A percentile compares a stretch with the other conserved stretches of the same genome.
phyloP scores from a whole-genome alignment of 2,888 invertebrate species.

The Perdita meconis region DNA sequence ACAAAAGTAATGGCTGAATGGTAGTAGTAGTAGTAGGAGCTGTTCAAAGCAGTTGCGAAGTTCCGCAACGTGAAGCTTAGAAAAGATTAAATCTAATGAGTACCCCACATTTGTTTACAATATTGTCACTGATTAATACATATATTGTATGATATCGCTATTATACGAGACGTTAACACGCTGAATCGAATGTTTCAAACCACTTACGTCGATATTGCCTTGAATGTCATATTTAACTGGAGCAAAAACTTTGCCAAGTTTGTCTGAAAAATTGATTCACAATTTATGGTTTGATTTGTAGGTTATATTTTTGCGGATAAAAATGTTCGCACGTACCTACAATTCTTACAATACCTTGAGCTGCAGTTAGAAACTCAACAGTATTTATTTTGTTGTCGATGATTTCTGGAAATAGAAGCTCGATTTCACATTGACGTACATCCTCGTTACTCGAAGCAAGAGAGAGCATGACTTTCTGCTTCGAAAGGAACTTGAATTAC shows the following conservation, averaged over 20 bases:
- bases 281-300: neutral
- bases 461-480: slow-evolving; percentile 21
- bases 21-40: too few species aligned
- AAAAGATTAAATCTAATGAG: too few species aligned
- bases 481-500: neutral
- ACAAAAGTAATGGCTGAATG: too few species aligned
- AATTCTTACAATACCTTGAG: slow-evolving; percentile 87
- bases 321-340: slow-evolving; percentile 86
- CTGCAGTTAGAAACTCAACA: slow-evolving; percentile 87
- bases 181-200: neutral
- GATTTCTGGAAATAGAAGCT: slow-evolving; percentile 85
- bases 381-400: slow-evolving; percentile 87
- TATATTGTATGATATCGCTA: too few species aligned
- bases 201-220: slow-evolving; percentile 90
- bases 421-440: slow-evolving; percentile 59
- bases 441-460: slow-evolving; percentile 17
- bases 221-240: slow-evolving; percentile 91
- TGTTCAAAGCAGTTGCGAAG: too few species aligned
- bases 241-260: slow-evolving; percentile 90
- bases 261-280: slow-evolving; percentile 85
- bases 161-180: too few species aligned
- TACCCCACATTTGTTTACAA: too few species aligned
- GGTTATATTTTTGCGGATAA: neutral
- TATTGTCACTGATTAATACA: too few species aligned
- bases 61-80: too few species aligned